A percentile compares a stretch with the other conserved stretches of the same genome.
Conservation (phyloP, 2,888 invertebrate genomes). For the Halocaridina rubra region DNA sequence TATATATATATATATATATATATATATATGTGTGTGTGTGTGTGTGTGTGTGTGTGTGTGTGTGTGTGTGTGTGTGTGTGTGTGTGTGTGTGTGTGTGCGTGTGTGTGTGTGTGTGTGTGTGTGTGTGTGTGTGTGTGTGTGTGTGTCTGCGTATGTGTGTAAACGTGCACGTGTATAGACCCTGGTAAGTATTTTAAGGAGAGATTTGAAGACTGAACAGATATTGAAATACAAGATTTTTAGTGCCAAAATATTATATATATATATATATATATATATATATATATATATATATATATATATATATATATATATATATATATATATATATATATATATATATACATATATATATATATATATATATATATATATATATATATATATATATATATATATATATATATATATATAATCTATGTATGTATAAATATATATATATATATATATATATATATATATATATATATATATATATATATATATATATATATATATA, state of each 20-base stretch:
- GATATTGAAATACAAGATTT: too few relatives aligned
- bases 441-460: background rate
- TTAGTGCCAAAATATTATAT: background rate
- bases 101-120: background rate
- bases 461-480: slow-evolving; percentile 5
- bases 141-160: background rate
- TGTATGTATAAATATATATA: background rate
- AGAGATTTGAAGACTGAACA: too few relatives aligned
- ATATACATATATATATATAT: background rate
- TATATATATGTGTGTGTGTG: background rate
- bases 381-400: slow-evolving; percentile 9
- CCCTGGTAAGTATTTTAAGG: background rate
- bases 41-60: background rate
- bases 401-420: background rate
- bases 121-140: background rate
- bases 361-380: slow-evolving; percentile 3
- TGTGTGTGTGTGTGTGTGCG: background rate
- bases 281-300: background rate
- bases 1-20: slow-evolving; percentile 6
- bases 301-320: slow-evolving; percentile 10
- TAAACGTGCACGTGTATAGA: background rate
- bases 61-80: background rate
- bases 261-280: background rate
- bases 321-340: slow-evolving; percentile 9
- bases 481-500: slow-evolving; percentile 15